Evolutionary conservation across 2,888 invertebrate genomes (phyloP), one percentile per base, ranked within the genome.

Genomic region (Colletes collaris): DNA sequence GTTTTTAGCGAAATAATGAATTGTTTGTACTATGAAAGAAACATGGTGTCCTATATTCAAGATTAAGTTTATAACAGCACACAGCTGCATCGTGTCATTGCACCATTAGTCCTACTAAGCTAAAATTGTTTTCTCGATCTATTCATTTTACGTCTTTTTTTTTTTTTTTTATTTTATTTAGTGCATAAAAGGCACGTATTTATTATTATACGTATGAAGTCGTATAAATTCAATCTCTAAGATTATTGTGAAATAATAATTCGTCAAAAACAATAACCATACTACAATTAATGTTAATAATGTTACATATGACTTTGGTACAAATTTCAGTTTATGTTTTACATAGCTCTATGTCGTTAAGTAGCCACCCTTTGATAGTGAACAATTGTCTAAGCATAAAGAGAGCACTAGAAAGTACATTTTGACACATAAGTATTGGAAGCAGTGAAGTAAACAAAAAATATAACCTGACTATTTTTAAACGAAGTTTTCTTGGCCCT

Each of bases 281-380:
- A 76, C 71, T 77, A 69, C 49, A 56, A 52, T 50, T 80, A 69
- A 37, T 65, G 67, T 71, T 84, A 77, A 67, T 76, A 79, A 55
- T 56, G 65, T 77, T 71, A 83, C 49, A 65, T 60, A 68, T 46
- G 74, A 75, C 87, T 85, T 87, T 87, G 87, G 86, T 87, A 76
- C 66, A 79, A 59, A 73, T 77, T 76, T 59, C 72, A 69, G 65
- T 69, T 73, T 72, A 72, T 35, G 49, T 49, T 67, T 53, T 76
- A 82, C 79, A 50, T 75, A 73, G 58, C 46, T 81, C 67, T 60
- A 64, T 50, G 56, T 16, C 11, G 46, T 67, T 70, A 53, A 63
- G 50, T 58, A 68, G 66, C 66, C 66, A 75, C 58, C n/a, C 10
- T 55, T 50, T 59, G 19, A 44, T 6, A 53, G 37, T 60, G n/a